Base-by-base conservation (phyloP, 1,140 invertebrate genomes). In the Mesaphorura yosii region DNA sequence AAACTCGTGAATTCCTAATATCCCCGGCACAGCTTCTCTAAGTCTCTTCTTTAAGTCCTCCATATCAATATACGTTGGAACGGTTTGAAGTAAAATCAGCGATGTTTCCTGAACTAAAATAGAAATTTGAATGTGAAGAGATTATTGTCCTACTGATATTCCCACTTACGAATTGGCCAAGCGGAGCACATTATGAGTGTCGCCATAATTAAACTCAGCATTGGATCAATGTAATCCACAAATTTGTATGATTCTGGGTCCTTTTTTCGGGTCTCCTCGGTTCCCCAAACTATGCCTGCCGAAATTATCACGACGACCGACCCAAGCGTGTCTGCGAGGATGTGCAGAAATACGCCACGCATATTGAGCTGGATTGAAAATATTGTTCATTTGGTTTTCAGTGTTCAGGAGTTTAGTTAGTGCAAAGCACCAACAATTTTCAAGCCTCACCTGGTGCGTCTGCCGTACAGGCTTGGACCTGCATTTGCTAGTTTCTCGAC, bases 241-340 rank as follows among this genome's bases (percentile, higher is more conserved):
- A 77, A 72, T 55, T 83, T 65, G 81, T 85, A 91, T 15, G 5
- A 4, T 26, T 5, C 15, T n/a, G 31, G 4, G 28, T 48, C 10
- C 14, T 46, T 22, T 22, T 26, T 46, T 4, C 44, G 12, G 5
- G 28, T 12, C 7, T 46, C 23, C 44, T 46, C 44, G 4, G 44
- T 46, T 26, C 44, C 44, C 44, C 44, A 46, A 12, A 46, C 44
- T 22, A 26, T 26, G 23, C 25, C 25, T 6, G 91, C 90, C 42
- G 91, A 94, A 50, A 86, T 82, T 20, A 98, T 84, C 4, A 99
- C 95, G 67, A 98, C 92, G 0, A 98, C 82, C 1, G 95, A 98
- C 42, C 86, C 86, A 12, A 56, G 15, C 17, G 94, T 93, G 74
- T 98, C 95, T 25, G 91, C 94, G 5, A 98, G 67, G 3, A 98